These are phyloP conservation scores for Panthera uncia DNA, from an alignment of 2,113 vertebrate species.

Conservation along the genomic window DNA sequence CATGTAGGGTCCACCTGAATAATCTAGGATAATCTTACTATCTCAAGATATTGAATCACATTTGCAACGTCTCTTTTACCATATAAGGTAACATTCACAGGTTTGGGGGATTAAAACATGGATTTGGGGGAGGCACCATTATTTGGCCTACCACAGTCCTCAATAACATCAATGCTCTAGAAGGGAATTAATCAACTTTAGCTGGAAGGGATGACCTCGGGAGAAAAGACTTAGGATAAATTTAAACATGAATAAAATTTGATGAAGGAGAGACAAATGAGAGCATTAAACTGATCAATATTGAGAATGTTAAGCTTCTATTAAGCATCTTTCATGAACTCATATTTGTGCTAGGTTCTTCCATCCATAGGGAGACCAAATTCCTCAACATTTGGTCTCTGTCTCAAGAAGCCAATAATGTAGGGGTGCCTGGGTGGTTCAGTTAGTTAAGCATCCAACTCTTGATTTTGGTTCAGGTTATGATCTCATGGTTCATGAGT, in stretches of 20 bases:
- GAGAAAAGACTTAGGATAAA: background rate
- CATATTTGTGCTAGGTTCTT: background rate
- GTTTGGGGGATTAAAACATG: background rate
- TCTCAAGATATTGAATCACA: background rate
- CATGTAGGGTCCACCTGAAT: background rate
- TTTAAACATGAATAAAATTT: background rate
- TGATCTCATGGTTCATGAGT: too few relatives aligned
- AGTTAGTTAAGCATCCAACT: too few relatives aligned
- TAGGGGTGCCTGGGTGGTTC: too few relatives aligned
- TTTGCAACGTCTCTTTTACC: background rate
- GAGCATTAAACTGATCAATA: background rate
- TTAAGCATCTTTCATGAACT: background rate
- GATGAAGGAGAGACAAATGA: background rate
- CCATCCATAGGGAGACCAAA: background rate
- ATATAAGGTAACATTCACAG: background rate
- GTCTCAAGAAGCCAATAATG: background rate
- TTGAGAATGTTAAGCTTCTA: background rate
- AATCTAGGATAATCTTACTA: constrained; percentile 14
- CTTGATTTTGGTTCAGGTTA: too few relatives aligned
- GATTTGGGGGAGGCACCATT: background rate
- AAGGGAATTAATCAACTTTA: background rate
- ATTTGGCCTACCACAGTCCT: background rate
- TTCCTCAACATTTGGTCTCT: background rate
- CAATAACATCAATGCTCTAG: background rate
- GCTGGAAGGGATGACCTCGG: background rate